Conservation (phyloP, 2,888 invertebrate genomes). For the Xiphydria camelus region DNA sequence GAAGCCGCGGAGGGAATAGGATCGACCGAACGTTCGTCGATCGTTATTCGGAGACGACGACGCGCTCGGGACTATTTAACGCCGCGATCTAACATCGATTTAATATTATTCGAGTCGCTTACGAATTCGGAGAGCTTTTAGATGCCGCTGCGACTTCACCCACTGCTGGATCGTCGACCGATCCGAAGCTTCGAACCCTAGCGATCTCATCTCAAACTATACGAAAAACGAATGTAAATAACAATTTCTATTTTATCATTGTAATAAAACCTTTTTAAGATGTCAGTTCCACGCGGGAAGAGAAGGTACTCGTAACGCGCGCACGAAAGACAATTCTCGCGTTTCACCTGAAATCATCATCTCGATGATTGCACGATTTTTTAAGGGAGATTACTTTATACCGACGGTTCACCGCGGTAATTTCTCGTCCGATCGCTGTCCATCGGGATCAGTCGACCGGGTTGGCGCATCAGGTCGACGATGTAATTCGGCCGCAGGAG, state of each 20-base stretch:
- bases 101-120: not conserved
- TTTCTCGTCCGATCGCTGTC: constrained; percentile 53
- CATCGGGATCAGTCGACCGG: constrained; percentile 58
- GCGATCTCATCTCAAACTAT: constrained; percentile 12
- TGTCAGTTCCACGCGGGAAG: too few species aligned
- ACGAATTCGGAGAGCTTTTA: constrained; percentile 10
- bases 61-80: not conserved
- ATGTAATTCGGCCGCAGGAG: constrained; percentile 65
- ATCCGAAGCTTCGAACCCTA: constrained; percentile 12
- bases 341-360: too few species aligned
- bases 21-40: too few species aligned
- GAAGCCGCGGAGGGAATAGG: too few species aligned
- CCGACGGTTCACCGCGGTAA: constrained; percentile 47
- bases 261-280: not conserved
- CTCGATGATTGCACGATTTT: too few species aligned
- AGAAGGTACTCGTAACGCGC: too few species aligned
- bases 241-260: constrained; percentile 14
- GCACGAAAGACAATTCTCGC: too few species aligned
- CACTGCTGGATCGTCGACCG: not conserved
- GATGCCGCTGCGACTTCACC: constrained; percentile 3
- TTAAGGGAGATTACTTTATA: too few species aligned
- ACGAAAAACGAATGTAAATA: constrained; percentile 24
- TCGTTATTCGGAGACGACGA: not conserved
- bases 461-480: constrained; percentile 63
- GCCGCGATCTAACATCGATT: not conserved